Percentiles rank a stretch among this genome's conserved stretches.
Conservation (phyloP, 2,888 invertebrate genomes). For the Tetranychus piercei region DNA sequence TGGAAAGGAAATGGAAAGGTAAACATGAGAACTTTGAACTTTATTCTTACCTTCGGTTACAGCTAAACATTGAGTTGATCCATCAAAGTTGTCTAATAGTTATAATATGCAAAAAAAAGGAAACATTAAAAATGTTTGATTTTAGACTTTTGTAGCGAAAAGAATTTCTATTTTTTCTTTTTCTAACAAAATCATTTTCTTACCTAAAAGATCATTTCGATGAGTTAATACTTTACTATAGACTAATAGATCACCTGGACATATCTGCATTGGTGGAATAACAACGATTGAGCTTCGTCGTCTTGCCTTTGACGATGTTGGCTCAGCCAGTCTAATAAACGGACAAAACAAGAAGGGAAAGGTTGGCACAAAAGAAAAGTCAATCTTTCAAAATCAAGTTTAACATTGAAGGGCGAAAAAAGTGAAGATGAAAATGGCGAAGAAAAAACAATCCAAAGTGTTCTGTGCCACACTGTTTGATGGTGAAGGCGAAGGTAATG, state of each 20-base stretch:
- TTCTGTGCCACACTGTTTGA: too few relatives aligned
- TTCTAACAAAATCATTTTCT: conserved; percentile 19
- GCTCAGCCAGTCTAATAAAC: conserved; percentile 13
- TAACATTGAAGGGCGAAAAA: too few relatives aligned
- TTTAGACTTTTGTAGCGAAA: neutral
- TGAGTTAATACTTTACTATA: conserved; percentile 37
- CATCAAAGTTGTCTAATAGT: conserved; percentile 29
- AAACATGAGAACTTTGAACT: neutral
- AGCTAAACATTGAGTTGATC: conserved; percentile 31
- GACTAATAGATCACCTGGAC: conserved; percentile 36
- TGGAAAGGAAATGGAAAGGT: neutral
- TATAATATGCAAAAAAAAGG: neutral
- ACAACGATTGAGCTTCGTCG: conserved; percentile 36
- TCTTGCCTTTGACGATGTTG: conserved; percentile 29
- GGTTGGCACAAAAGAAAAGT: neutral
- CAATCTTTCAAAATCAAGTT: too few relatives aligned
- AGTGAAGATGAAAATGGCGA: too few relatives aligned
- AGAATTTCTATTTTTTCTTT: conserved; percentile 7
- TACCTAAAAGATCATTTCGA: conserved; percentile 32
- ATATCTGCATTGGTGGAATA: conserved; percentile 37
- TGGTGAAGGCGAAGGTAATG: too few relatives aligned
- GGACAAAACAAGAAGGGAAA: neutral
- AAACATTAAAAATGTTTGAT: neutral
- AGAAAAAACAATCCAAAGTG: too few relatives aligned
- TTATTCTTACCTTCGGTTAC: conserved; percentile 27